A percentile compares a stretch with the other conserved stretches of the same genome.
Evolutionary conservation across 2,888 invertebrate genomes (phyloP).

Genomic region (Caenorhabditis macrosperma): DNA sequence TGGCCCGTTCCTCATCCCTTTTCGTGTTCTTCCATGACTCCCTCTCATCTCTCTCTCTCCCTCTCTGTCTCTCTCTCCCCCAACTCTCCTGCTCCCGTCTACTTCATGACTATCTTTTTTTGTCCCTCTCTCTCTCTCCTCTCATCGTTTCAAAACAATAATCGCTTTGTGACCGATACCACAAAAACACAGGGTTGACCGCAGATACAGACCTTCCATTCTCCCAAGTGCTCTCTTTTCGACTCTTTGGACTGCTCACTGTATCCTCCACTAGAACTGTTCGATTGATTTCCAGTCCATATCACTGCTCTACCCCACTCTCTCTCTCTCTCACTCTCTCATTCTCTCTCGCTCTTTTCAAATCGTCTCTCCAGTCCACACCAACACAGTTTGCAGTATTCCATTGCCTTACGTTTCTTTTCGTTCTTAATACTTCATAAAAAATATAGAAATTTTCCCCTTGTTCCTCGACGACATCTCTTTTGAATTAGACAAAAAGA

Average conservation of each 20-base stretch:
- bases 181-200: conserved; percentile 29
- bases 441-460: background rate
- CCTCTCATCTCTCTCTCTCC: conserved; percentile 3
- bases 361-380: conserved; percentile 16
- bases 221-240: conserved; percentile 1
- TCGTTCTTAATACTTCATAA: background rate
- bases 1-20: background rate
- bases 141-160: no score
- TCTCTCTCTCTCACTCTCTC: background rate
- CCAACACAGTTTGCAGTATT: conserved; percentile 15
- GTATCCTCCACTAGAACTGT: conserved; percentile 7
- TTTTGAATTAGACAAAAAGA: no score
- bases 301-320: conserved; percentile 26
- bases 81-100: background rate
- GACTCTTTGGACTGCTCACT: conserved; percentile 11
- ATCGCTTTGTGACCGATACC: conserved; percentile 10
- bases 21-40: conserved; percentile 8
- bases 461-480: no score
- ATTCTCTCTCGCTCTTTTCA: conserved; percentile 7
- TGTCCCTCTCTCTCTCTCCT: background rate
- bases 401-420: background rate
- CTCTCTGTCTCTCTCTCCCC: background rate
- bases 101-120: conserved; percentile 12
- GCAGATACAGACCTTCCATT: background rate
- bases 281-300: conserved; percentile 34